Base-by-base conservation (phyloP, 1,140 invertebrate species). In the Pogonognathellus flavescens region DNA sequence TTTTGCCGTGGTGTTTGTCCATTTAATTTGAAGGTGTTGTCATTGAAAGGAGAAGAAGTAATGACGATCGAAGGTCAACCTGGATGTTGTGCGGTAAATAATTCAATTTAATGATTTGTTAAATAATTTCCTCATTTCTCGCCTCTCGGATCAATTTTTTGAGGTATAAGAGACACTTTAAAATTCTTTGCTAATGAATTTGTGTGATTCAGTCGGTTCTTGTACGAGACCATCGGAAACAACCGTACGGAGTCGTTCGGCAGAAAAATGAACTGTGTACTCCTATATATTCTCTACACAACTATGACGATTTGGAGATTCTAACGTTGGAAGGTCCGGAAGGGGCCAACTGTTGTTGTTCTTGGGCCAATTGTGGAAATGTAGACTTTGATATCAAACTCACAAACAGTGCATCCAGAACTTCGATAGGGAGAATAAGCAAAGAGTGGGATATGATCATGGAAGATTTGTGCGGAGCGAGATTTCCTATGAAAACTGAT, bases 391-490 rank as follows among this genome's bases (percentile, higher is more conserved):
- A 86, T 16, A 82, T 85, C 25, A 70, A 60, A 52, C 80, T 82
- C 55, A 41, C 57, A 55, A 59, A 80, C 80, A 57, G 84, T 53
- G 53, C 25, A 41, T 41, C 31, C 31, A 41, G 31, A 5, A 83
- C 86, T 20, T 72, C 83, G 22, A 81, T 84, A 7, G 81, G 82
- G 1, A 41, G 72, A 60, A 85, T 84, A 52, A 84, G 66, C 49
- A 60, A 80, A 22, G 70, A 84, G 60, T 80, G 84, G 72, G 82
- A 76, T 66, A 82, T 59, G 84, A n/a, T 55, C 11, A 80, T 80
- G 22, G 84, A 83, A 50, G 85, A 87, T 76, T 57, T 88, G 50
- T 88, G 87, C 31, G 87, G 87, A 18, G 83, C 83, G 22, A 70
- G 70, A 14, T 85, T 88, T n/a, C 85, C 85, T 18, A 20, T 86